Conservation (phyloP, 1,140 invertebrate species). For the Heliconius melpomene region DNA sequence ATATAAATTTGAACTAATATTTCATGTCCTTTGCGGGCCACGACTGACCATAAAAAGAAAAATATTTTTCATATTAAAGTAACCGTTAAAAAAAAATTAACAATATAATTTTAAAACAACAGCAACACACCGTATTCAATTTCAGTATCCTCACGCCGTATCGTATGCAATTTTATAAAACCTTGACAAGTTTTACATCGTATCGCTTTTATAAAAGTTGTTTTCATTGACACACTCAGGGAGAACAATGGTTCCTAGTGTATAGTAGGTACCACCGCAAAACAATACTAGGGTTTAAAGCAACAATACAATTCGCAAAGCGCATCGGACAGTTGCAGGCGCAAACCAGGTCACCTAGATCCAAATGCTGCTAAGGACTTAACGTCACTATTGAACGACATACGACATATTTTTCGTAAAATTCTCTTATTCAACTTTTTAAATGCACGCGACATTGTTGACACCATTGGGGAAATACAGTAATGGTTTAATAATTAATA, state of each 20-base stretch:
- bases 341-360: constrained; percentile 56
- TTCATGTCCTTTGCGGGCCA: too few species aligned
- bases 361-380: constrained; percentile 38
- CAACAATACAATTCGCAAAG: constrained; percentile 38
- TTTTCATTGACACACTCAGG: constrained; percentile 25
- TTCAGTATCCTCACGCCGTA: background rate
- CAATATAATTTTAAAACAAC: background rate
- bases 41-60: background rate
- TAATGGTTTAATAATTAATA: background rate
- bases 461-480: background rate
- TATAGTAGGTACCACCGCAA: constrained; percentile 12
- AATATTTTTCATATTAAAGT: too few species aligned
- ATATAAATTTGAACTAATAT: too few species aligned
- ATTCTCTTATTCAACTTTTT: constrained; percentile 18
- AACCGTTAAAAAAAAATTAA: too few species aligned
- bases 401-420: constrained; percentile 24
- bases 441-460: background rate
- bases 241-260: constrained; percentile 21
- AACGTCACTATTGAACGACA: constrained; percentile 37
- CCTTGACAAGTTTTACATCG: constrained; percentile 6
- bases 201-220: constrained; percentile 13
- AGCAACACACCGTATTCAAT: background rate
- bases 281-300: constrained; percentile 33
- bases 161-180: background rate
- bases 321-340: constrained; percentile 39